phyloP scores from a whole-genome alignment of 2,888 invertebrate genomes.

The Drosophila melanosoma region DNA sequence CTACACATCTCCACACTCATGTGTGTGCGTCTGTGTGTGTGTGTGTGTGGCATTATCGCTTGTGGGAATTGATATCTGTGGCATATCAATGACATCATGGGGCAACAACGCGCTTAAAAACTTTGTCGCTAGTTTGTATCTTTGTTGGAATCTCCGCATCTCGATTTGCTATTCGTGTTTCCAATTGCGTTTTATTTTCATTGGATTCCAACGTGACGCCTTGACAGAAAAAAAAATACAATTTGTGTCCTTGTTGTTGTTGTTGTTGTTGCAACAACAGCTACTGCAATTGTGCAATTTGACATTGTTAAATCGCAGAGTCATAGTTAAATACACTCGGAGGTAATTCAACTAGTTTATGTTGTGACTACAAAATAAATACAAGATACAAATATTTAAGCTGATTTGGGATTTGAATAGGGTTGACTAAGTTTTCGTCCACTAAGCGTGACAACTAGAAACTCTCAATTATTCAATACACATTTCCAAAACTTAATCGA shows the following conservation, averaged over 20 bases:
- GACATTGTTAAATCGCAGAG: conserved; percentile 58
- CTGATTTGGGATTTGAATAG: background rate
- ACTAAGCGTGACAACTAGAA: background rate
- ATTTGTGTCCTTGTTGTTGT: conserved; percentile 46
- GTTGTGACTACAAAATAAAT: background rate
- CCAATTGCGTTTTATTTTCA: conserved; percentile 26
- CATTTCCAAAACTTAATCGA: background rate
- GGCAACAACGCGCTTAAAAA: conserved; percentile 22
- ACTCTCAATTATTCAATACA: background rate
- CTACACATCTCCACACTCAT: background rate
- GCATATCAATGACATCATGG: conserved; percentile 27
- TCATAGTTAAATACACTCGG: conserved; percentile 30
- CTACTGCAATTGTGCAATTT: conserved; percentile 58
- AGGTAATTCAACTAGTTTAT: conserved; percentile 7
- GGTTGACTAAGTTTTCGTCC: background rate
- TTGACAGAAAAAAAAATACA: conserved; percentile 46
- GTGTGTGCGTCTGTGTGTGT: background rate
- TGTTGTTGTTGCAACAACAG: conserved; percentile 12
- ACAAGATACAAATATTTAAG: background rate
- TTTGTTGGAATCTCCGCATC: conserved; percentile 15
- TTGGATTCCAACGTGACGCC: conserved; percentile 41
- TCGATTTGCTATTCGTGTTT: conserved; percentile 13
- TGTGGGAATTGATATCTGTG: conserved; percentile 26
- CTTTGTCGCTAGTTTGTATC: conserved; percentile 18
- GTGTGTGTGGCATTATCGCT: conserved; percentile 9